phyloP scores from a whole-genome alignment of 1,140 invertebrate species.

The Condylostylus longicornis region DNA sequence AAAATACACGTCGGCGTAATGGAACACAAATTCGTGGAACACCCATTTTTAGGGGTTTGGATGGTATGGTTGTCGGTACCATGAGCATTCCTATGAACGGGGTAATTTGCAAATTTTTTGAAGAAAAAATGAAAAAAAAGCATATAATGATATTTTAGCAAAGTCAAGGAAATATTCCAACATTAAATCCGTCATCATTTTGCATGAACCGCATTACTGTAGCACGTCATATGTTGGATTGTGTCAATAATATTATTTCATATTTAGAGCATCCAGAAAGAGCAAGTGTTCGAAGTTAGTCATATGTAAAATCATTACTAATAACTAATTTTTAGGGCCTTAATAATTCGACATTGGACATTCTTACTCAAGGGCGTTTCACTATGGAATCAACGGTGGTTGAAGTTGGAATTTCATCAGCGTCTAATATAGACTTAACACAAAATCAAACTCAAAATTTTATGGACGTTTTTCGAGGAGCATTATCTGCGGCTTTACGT shows the following conservation, averaged over 20 bases:
- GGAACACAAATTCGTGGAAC: constrained; percentile 21
- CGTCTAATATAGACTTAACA: constrained; percentile 16
- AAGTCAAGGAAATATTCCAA: too few species aligned
- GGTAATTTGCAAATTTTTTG: too few species aligned
- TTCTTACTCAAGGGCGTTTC: constrained; percentile 27
- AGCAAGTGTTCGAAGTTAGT: constrained; percentile 8
- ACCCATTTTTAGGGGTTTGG: constrained; percentile 25
- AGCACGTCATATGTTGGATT: constrained; percentile 29
- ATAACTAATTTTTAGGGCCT: constrained; percentile 14
- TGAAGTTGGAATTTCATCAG: constrained; percentile 29
- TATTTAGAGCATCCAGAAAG: constrained; percentile 27
- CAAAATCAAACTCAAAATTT: constrained; percentile 26
- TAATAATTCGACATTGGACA: constrained; percentile 27
- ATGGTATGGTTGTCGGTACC: constrained; percentile 37
- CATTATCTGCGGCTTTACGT: constrained; percentile 25
- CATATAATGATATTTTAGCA: too few species aligned
- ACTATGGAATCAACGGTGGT: constrained; percentile 32
- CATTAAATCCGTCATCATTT: constrained; percentile 20
- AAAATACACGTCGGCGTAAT: constrained; percentile 26
- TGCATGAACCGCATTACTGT: constrained; percentile 32
- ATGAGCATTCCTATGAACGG: constrained; percentile 37
- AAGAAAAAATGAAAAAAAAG: too few species aligned
- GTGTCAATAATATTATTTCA: constrained; percentile 28
- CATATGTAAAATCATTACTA: neutral
- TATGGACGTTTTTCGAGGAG: constrained; percentile 28